phyloP scores from a whole-genome alignment of 2,888 invertebrate genomes.

The Dromius quadrimaculatus region DNA sequence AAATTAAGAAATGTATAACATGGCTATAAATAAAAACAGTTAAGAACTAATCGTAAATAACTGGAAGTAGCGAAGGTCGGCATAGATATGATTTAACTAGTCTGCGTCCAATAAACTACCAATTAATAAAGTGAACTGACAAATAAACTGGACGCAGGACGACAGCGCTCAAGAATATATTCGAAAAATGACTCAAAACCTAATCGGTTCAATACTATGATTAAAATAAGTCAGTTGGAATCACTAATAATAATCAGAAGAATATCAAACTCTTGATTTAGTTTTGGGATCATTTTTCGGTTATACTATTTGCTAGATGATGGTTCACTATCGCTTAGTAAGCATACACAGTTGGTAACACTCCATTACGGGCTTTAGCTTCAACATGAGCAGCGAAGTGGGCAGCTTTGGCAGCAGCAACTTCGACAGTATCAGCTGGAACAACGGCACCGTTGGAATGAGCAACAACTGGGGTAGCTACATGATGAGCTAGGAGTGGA shows the following conservation, averaged over 20 bases:
- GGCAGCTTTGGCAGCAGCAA: conserved; percentile 68
- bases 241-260: too few relatives aligned
- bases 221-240: too few relatives aligned
- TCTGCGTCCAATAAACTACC: conserved; percentile 25
- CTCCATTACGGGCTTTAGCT: conserved; percentile 65
- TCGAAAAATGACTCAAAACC: too few relatives aligned
- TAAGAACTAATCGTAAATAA: conserved; percentile 28
- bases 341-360: conserved; percentile 37
- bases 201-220: too few relatives aligned
- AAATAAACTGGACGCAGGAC: conserved; percentile 7
- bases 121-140: not conserved
- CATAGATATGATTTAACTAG: conserved; percentile 19
- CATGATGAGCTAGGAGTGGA: conserved; percentile 64
- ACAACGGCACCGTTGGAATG: conserved; percentile 10
- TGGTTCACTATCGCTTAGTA: too few relatives aligned
- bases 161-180: conserved; percentile 47
- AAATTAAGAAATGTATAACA: conserved; percentile 46
- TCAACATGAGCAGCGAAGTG: conserved; percentile 67
- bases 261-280: too few relatives aligned
- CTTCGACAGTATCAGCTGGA: conserved; percentile 18
- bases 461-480: conserved; percentile 39
- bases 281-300: too few relatives aligned
- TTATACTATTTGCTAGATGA: too few relatives aligned
- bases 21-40: conserved; percentile 48
- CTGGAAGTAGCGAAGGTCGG: conserved; percentile 34